Evolutionary conservation across 2,113 vertebrate species (phyloP).

Genomic region (Coregonus clupeaformis): DNA sequence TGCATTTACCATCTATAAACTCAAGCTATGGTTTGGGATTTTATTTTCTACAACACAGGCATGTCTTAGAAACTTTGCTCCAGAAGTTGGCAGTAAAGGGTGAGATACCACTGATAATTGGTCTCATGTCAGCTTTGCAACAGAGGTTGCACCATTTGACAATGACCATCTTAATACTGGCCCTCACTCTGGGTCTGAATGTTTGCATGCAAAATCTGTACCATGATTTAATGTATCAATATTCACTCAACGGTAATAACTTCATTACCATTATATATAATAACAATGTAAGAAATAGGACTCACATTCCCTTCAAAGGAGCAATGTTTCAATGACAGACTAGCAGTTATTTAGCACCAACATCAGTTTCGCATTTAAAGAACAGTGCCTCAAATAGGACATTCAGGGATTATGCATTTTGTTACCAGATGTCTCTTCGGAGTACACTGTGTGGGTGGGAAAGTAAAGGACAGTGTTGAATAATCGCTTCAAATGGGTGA

Average conservation of each 20-base stretch:
- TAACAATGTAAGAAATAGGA: not conserved
- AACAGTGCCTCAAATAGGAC: not conserved
- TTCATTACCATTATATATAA: not conserved
- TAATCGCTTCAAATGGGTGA: no score
- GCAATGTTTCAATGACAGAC: constrained; percentile 4
- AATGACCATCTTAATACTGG: no score
- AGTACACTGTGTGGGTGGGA: no score
- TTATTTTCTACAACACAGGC: not conserved
- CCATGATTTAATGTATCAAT: not conserved
- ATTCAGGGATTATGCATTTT: not conserved
- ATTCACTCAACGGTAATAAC: no score
- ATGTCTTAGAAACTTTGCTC: constrained; percentile 3
- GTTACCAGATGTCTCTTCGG: not conserved
- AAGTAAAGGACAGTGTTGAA: no score
- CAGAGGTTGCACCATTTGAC: no score
- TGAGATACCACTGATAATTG: not conserved
- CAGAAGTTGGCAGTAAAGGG: not conserved
- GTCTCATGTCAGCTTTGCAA: not conserved
- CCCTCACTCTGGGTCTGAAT: not conserved
- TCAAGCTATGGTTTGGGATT: constrained; percentile 17
- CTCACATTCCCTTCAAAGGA: constrained; percentile 1
- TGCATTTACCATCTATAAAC: constrained; percentile 10
- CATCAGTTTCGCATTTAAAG: not conserved
- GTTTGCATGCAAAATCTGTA: not conserved
- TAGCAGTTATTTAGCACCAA: not conserved